Conservation (phyloP, 2,888 invertebrate species). For the Drosophila buzzatii region DNA sequence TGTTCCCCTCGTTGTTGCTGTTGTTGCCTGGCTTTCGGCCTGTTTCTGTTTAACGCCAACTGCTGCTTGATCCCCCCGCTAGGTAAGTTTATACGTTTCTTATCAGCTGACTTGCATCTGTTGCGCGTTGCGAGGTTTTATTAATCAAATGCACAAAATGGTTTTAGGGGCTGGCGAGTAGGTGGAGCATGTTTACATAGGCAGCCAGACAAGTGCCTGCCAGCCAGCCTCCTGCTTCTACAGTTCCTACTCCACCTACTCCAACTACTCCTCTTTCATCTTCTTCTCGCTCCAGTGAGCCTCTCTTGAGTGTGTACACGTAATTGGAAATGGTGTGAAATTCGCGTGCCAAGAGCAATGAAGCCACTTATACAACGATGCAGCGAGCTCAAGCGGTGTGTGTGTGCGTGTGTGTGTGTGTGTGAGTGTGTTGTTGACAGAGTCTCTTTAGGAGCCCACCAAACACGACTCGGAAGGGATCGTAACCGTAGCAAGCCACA, state of each 20-base stretch:
- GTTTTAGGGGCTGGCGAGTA: slow-evolving; percentile 78
- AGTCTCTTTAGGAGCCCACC: slow-evolving; percentile 52
- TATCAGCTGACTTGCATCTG: slow-evolving; percentile 78
- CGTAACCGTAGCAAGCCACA: slow-evolving; percentile 14
- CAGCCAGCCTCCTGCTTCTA: slow-evolving; percentile 31
- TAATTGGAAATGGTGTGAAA: slow-evolving; percentile 81
- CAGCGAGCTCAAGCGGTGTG: slow-evolving; percentile 6
- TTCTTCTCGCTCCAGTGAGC: slow-evolving; percentile 11
- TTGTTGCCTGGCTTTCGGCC: slow-evolving; percentile 13
- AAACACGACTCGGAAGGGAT: slow-evolving; percentile 40
- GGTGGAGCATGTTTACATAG: slow-evolving; percentile 81
- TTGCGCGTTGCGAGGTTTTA: slow-evolving; percentile 82
- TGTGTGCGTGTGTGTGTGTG: neutral
- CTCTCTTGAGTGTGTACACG: slow-evolving; percentile 23
- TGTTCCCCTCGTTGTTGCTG: neutral
- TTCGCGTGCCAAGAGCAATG: slow-evolving; percentile 69
- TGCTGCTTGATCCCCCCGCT: slow-evolving; percentile 5
- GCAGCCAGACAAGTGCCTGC: slow-evolving; percentile 57
- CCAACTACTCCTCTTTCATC: neutral
- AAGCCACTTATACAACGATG: slow-evolving; percentile 18
- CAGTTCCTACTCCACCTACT: neutral
- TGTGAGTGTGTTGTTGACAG: slow-evolving; percentile 39
- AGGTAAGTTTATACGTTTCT: slow-evolving; percentile 60
- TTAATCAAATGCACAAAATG: slow-evolving; percentile 83
- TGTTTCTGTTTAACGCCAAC: slow-evolving; percentile 23